Base-by-base conservation (phyloP, 2,113 vertebrate genomes). In the Hemicordylus capensis region DNA sequence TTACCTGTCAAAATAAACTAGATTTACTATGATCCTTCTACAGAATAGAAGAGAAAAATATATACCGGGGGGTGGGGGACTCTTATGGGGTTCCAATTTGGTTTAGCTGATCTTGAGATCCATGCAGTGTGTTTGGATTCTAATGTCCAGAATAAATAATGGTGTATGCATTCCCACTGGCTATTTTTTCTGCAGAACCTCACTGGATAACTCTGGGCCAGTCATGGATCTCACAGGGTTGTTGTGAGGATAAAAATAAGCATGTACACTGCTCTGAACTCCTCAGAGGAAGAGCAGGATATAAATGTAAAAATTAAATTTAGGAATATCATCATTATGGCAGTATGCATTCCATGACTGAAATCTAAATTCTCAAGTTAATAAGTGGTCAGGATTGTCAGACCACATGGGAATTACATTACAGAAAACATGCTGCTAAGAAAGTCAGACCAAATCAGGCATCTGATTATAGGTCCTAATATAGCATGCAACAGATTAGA, bases 401-500 rank as follows among this genome's bases (percentile, higher is more conserved):
- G 58, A 89, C 66, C 75, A 85, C 42, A 79, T 12, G 26, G 87
- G 79, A 34, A 87, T 89, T 42, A 59, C 22, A 7, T 67, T 77
- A 10, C 59, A 72, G 76, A 92, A 93, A 92, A 86, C 15, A 84
- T 0, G 22, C 28, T 24, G 70, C 76, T 81, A 85, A n/a, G 76
- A 72, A 87, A 83, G 83, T 51, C 9, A 84, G 48, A 66, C 0
- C 77, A 48, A 17, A 37, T 86, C 31, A 86, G 77, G 80, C 88
- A 88, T 11, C 17, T 63, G 82, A 88, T 37, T 73, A 67, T 31
- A 66, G 75, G 89, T 83, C 80, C 46, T 44, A 56, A 22, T 46
- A 90, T 64, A 89, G 87, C 84, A 88, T 63, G 59, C 2, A 37
- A 64, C 34, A 81, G 37, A 87, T 75, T 87, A 90, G 86, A 83